Evolutionary conservation across 1,140 invertebrate species (phyloP).

Genomic region (Drosophila burlai): DNA sequence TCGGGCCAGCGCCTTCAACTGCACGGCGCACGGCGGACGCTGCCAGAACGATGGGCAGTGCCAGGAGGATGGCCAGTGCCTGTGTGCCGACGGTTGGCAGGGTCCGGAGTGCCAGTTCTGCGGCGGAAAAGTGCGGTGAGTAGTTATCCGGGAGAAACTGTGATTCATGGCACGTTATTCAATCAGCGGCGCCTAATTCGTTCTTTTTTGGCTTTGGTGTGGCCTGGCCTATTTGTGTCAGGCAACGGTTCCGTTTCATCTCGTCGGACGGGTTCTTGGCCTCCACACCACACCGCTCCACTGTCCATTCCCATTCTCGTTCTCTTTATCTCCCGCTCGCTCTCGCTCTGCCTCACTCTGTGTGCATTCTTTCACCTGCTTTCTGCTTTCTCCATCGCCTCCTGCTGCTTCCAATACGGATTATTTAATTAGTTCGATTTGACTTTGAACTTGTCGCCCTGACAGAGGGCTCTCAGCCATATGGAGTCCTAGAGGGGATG

Average conservation of each 20-base stretch:
- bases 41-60: conserved; percentile 91
- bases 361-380: conserved; percentile 52
- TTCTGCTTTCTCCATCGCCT: conserved; percentile 34
- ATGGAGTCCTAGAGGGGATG: conserved; percentile 11
- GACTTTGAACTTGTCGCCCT: conserved; percentile 55
- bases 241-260: conserved; percentile 77
- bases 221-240: conserved; percentile 75
- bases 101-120: conserved; percentile 95
- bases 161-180: conserved; percentile 56
- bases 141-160: conserved; percentile 32
- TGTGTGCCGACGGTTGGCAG: conserved; percentile 96
- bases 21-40: conserved; percentile 82
- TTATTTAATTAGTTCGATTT: conserved; percentile 59
- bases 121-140: conserved; percentile 95
- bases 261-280: conserved; percentile 72
- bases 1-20: conserved; percentile 78
- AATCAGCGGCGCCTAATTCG: conserved; percentile 35
- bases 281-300: conserved; percentile 2
- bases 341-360: conserved; percentile 1
- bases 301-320: conserved; percentile 18
- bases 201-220: conserved; percentile 36
- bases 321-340: conserved; percentile 27
- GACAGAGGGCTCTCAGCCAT: neutral
- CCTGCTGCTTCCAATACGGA: conserved; percentile 45
- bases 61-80: conserved; percentile 92